Evolutionary conservation across 1,140 invertebrate genomes (phyloP).

Genomic region (Ephestia elutella): DNA sequence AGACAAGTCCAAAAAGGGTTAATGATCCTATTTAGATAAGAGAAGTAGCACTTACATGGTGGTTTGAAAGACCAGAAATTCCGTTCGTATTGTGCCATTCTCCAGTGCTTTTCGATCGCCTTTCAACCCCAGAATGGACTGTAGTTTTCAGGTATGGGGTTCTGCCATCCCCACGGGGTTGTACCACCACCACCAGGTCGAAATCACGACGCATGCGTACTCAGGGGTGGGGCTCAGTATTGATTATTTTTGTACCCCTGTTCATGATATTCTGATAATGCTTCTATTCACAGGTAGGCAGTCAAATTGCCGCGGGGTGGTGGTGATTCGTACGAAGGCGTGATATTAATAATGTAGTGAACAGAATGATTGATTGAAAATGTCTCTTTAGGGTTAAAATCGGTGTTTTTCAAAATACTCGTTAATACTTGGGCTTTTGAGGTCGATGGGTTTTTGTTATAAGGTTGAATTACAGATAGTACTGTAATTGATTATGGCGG

Average conservation of each 20-base stretch:
- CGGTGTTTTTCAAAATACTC: conserved; percentile 1
- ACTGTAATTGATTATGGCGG: background rate
- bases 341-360: conserved; percentile 64
- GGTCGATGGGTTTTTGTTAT: background rate
- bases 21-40: background rate
- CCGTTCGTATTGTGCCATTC: background rate
- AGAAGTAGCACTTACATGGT: conserved; percentile 40
- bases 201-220: conserved; percentile 55
- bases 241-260: conserved; percentile 59
- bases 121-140: conserved; percentile 37
- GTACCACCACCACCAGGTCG: conserved; percentile 55
- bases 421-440: background rate
- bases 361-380: conserved; percentile 56
- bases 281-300: conserved; percentile 40
- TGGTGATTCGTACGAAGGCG: conserved; percentile 44
- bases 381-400: conserved; percentile 19
- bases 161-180: conserved; percentile 38
- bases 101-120: conserved; percentile 25
- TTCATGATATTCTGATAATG: conserved; percentile 62
- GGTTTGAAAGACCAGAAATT: conserved; percentile 22
- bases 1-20: background rate
- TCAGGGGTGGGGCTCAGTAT: conserved; percentile 55
- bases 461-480: background rate
- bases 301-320: conserved; percentile 58
- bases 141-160: conserved; percentile 38